Conservation (phyloP, 2,113 vertebrate species). For the Ornithorhynchus anatinus region DNA sequence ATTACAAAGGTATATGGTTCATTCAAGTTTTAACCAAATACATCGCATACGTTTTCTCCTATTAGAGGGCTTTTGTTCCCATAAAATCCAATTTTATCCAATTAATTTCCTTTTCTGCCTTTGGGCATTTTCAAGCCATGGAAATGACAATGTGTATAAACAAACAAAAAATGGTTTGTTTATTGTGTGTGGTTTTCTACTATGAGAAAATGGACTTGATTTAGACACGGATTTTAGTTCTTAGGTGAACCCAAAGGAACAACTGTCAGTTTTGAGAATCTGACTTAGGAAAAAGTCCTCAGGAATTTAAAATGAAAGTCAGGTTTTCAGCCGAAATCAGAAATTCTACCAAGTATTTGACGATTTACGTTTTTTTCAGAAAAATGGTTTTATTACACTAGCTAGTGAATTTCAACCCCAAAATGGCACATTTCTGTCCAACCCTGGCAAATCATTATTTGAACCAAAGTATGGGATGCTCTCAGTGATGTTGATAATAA, state of each 20-base stretch:
- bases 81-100: conserved; percentile 67
- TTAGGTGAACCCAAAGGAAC: conserved; percentile 51
- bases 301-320: conserved; percentile 6
- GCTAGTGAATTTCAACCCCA: no score
- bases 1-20: conserved; percentile 9
- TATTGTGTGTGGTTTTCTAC: conserved; percentile 43
- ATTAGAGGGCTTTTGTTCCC: conserved; percentile 54
- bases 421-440: no score
- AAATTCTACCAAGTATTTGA: no score
- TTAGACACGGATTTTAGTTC: conserved; percentile 48
- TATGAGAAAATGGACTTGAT: conserved; percentile 56
- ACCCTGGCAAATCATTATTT: no score
- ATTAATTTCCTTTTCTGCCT: conserved; percentile 70
- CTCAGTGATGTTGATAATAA: no score
- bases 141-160: conserved; percentile 52
- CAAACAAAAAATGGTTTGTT: conserved; percentile 50
- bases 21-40: conserved; percentile 60
- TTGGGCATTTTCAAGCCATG: conserved; percentile 59
- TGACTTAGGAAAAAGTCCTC: conserved; percentile 26
- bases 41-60: conserved; percentile 57
- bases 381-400: no score
- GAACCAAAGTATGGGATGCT: no score
- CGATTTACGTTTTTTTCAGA: no score
- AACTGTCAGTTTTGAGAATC: conserved; percentile 39
- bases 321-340: conserved; percentile 14